Conservation (phyloP, 2,797 vertebrate species). For the Hipposideros larvatus region DNA sequence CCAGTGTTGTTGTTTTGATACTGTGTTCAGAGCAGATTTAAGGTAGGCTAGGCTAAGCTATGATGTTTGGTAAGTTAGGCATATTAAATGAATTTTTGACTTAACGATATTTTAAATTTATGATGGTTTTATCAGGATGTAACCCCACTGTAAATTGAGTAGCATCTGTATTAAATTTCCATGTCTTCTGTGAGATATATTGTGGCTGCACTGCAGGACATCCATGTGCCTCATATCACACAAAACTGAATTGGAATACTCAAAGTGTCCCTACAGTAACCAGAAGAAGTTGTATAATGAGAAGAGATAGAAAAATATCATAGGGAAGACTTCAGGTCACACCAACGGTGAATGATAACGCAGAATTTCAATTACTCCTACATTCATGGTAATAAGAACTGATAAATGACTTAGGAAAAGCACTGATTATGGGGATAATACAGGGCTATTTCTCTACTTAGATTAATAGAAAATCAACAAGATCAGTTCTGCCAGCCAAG, state of each 20-base stretch:
- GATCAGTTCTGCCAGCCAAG: conserved; percentile 48
- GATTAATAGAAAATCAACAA: conserved; percentile 63
- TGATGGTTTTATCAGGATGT: not conserved
- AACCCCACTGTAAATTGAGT: not conserved
- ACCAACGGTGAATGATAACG: conserved; percentile 57
- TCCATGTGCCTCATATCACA: not conserved
- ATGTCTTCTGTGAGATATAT: conserved; percentile 26
- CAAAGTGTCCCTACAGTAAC: conserved; percentile 31
- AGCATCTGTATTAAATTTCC: not conserved
- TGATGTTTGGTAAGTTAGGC: not conserved
- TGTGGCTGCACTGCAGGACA: not conserved
- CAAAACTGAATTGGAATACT: conserved; percentile 45
- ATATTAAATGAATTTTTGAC: not conserved
- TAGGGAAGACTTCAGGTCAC: conserved; percentile 66
- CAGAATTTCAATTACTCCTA: conserved; percentile 76
- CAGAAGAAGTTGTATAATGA: conserved; percentile 61
- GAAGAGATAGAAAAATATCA: conserved; percentile 63
- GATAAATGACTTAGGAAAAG: conserved; percentile 68
- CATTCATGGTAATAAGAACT: conserved; percentile 69
- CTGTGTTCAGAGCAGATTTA: not conserved
- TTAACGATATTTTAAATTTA: not conserved
- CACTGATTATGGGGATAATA: not conserved
- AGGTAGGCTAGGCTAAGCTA: not conserved
- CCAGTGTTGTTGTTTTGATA: not conserved
- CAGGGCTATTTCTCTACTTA: not conserved